Conservation (phyloP, 2,113 vertebrate genomes). For the Drymodes brunneopygia region DNA sequence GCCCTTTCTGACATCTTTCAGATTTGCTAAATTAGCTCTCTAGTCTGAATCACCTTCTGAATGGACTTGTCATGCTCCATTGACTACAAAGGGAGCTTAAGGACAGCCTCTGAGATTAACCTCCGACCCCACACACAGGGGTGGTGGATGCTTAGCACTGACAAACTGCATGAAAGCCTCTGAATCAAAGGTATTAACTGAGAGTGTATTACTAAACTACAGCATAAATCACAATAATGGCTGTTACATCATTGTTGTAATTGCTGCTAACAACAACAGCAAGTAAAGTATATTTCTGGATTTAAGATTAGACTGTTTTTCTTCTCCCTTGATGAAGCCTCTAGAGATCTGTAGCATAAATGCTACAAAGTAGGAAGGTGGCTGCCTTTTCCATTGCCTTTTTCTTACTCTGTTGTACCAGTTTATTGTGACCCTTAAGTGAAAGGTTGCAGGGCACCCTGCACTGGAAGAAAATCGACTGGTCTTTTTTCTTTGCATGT, state of each 20-base stretch:
- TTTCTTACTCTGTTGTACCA: background rate
- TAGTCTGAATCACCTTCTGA: background rate
- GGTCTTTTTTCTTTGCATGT: background rate
- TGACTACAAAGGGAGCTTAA: background rate
- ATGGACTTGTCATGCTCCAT: background rate
- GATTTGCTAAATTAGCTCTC: constrained; percentile 11
- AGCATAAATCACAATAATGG: background rate
- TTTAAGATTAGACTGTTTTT: background rate
- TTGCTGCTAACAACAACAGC: background rate
- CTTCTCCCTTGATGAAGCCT: background rate
- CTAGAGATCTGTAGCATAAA: background rate
- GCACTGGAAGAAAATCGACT: background rate
- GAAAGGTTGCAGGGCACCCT: background rate
- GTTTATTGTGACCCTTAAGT: background rate
- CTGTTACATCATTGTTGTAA: background rate
- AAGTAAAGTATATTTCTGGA: background rate
- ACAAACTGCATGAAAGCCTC: background rate
- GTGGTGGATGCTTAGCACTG: background rate
- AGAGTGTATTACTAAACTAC: too few relatives aligned
- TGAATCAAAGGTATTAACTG: background rate
- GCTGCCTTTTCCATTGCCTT: background rate
- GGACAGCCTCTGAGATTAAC: constrained; percentile 8
- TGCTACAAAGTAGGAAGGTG: background rate
- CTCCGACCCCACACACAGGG: background rate
- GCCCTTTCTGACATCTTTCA: background rate